Evolutionary conservation across 2,113 vertebrate species (phyloP), one percentile per base, ranked within the genome.

Genomic region (Orthochromis malagaraziensis): DNA sequence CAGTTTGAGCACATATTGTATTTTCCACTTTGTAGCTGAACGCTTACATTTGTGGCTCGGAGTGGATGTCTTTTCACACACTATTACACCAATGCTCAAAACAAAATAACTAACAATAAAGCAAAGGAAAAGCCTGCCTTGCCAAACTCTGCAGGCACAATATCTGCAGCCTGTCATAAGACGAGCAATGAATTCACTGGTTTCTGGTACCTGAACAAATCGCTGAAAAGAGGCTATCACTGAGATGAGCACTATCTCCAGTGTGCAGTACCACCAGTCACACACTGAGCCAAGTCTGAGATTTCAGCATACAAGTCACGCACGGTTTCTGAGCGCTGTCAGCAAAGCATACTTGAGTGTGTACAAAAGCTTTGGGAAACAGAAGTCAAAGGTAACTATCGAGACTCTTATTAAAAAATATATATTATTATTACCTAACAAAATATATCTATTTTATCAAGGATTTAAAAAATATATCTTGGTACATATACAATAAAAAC

Each of bases 141-240:
- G 19, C 70, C 84, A 92, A 91, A 81, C 87, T 83, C 92, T 79
- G 82, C 73, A 81, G 91, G 83, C 87, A 9, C 60, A 57, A 73
- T 26, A 73, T 91, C 87, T 84, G 84, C 83, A 82, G 79, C 84
- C 87, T 94, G 92, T 91, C 93, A 89, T 60, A 68, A 91, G 90
- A 84, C 35, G 6, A 91, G 84, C 81, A 38, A 53, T 81, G 83
- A 89, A 82, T 90, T 79, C 83, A 53, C 45, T 83, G 87, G 51
- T 89, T 89, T 86, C 88, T 65, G 86, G 70, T 85, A 89, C 90
- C 90, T 90, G 89, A 95, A 95, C 84, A 21, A 93, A 94, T 94
- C 16, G n/a, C 79, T 91, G 84, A 87, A 90, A 94, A 89, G 88
- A 83, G 19, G 84, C 87, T 79, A 83, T 92, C 70, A 65, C 84